Evolutionary conservation across 2,113 vertebrate species (phyloP).

Genomic region (Gallinago jamesoni): DNA sequence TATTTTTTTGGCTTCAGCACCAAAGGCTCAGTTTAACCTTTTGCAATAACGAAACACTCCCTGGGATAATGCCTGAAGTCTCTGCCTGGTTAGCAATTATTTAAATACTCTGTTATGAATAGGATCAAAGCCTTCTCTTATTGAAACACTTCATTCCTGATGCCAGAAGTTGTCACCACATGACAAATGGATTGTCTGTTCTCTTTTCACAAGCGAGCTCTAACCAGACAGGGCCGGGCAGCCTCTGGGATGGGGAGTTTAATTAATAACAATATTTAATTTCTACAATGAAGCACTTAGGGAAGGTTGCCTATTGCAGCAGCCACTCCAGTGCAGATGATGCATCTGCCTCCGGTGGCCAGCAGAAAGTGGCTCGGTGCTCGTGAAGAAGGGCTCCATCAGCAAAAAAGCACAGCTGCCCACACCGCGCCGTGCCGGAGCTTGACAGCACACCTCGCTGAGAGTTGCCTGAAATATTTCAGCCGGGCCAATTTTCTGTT

Average conservation of each 20-base stretch:
- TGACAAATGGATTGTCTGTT: slow-evolving; percentile 43
- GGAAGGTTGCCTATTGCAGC: background rate
- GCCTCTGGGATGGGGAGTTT: slow-evolving; percentile 31
- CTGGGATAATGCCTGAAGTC: slow-evolving; percentile 47
- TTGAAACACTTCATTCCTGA: slow-evolving; percentile 38
- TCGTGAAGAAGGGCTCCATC: background rate
- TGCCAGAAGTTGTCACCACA: slow-evolving; percentile 55
- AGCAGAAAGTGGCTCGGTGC: fast-evolving
- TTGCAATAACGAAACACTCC: slow-evolving; percentile 13
- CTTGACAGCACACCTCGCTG: slow-evolving; percentile 22
- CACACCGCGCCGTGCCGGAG: background rate
- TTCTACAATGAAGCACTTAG: slow-evolving; percentile 26
- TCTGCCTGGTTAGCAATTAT: slow-evolving; percentile 57
- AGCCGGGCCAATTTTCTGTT: background rate
- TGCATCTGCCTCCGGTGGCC: background rate
- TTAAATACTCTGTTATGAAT: slow-evolving; percentile 56
- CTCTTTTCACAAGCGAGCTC: background rate
- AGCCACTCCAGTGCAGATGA: background rate
- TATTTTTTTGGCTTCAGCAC: background rate
- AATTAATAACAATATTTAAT: slow-evolving; percentile 65
- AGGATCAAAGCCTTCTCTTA: slow-evolving; percentile 61
- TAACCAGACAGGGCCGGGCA: slow-evolving; percentile 11
- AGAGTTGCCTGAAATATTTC: slow-evolving; percentile 38
- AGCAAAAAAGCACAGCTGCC: background rate
- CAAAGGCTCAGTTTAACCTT: slow-evolving; percentile 33